A percentile compares a stretch with the other conserved stretches of the same genome.
Evolutionary conservation across 2,113 vertebrate genomes (phyloP).

Genomic region (Rhineura floridana): DNA sequence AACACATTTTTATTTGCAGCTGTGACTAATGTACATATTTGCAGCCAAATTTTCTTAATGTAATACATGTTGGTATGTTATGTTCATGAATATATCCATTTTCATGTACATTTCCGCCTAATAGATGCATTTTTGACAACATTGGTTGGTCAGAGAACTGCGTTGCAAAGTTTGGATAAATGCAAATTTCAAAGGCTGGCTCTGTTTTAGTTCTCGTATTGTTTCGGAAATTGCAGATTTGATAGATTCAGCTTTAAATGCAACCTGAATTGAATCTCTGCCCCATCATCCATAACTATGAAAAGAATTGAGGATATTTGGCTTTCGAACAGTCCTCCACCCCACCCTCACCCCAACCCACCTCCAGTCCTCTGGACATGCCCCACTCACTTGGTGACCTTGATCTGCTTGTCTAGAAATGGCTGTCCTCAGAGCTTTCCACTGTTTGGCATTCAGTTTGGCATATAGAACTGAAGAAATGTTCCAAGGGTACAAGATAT

Average conservation of each 20-base stretch:
- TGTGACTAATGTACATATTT: no score
- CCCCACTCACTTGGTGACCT: not conserved
- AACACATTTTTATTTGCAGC: no score
- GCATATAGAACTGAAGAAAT: not conserved
- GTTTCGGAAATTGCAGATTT: no score
- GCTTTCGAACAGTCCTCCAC: not conserved
- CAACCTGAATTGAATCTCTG: not conserved
- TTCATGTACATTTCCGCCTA: no score
- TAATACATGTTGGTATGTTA: no score
- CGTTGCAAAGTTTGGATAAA: no score
- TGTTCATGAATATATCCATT: no score
- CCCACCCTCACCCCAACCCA: not conserved
- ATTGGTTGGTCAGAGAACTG: no score
- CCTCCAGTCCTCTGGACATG: not conserved
- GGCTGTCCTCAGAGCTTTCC: not conserved
- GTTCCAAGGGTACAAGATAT: fast-evolving
- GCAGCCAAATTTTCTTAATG: no score
- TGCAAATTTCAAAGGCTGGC: no score
- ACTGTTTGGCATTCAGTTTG: not conserved
- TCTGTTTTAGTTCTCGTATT: no score
- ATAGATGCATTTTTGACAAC: no score
- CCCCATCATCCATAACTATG: not conserved
- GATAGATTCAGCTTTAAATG: not conserved
- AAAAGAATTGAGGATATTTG: not conserved
- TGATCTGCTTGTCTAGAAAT: not conserved